Evolutionary conservation across 2,113 vertebrate genomes (phyloP), one percentile per base, ranked within the genome.

Genomic region (Ranitomeya imitator): DNA sequence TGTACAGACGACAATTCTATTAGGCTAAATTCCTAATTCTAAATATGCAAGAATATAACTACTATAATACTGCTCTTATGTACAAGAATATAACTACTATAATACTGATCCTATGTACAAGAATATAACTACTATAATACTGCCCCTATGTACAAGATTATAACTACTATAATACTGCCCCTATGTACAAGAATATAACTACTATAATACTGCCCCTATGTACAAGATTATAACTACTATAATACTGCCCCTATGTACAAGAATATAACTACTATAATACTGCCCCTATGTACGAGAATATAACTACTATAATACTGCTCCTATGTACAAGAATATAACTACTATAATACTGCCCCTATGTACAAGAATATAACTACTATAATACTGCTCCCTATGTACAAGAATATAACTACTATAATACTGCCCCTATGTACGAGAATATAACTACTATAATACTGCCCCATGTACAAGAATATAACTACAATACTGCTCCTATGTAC

Each of bases 241-340:
- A 73, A 73, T 31, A 73, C 69, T n/a, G n/a, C n/a, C n/a, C 14
- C 71, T 74, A 45, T 74, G 16, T 74, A 74, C 71, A 74, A 18
- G 71, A 74, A 74, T 74, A 74, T 74, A 45, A 74, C 71, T 74
- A 74, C 71, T 74, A 45, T 74, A 74, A 74, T 74, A 31, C 26
- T 1, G 26, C 26, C 26, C 2, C 26, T 31, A 31, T 31, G 26
- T 31, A 31, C 26, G 2, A 31, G 26, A 31, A 31, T 31, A 31
- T 31, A 31, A 31, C 26, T 31, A 31, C 26, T 31, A 31, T 31
- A 31, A 31, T 69, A 61, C 60, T 61, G 60, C 60, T 4, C 59
- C 60, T 61, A 61, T 61, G 7, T 61, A 65, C 63, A 26, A 69
- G 67, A 69, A 69, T 69, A 63, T 63, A 69, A 7, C 65, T 69